Percentiles rank a stretch among this genome's conserved stretches.
phyloP scores from a whole-genome alignment of 2,113 vertebrate species.

The Carettochelys insculpta region DNA sequence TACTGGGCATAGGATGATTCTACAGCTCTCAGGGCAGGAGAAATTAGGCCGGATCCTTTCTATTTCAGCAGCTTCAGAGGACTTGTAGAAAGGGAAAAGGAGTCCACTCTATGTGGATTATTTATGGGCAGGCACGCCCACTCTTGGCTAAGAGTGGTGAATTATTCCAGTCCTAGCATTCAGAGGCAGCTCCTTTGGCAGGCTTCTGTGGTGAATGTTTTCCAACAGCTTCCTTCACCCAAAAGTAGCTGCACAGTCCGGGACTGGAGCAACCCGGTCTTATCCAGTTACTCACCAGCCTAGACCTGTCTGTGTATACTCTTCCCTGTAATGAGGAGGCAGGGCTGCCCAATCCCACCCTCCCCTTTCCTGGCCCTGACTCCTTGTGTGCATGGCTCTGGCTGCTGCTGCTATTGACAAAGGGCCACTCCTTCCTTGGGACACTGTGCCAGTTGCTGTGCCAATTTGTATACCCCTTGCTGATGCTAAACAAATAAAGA shows the following conservation, averaged over 20 bases:
- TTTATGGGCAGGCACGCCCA: not conserved
- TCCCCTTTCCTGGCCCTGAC: rapidly evolving
- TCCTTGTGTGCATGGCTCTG: not conserved
- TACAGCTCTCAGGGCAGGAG: not conserved
- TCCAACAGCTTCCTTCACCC: slow-evolving; percentile 6
- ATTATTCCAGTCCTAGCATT: slow-evolving; percentile 28
- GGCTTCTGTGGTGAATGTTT: slow-evolving; percentile 9
- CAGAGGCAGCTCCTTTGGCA: slow-evolving; percentile 32
- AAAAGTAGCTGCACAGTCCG: not conserved
- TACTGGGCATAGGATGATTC: not conserved
- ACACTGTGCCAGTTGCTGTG: not conserved
- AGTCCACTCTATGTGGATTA: not conserved
- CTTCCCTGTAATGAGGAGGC: not conserved
- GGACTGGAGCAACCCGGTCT: not conserved
- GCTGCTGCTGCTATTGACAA: not conserved
- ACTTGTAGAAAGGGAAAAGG: not conserved
- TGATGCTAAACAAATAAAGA: not conserved
- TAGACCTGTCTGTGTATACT: not conserved
- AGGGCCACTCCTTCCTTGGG: not conserved
- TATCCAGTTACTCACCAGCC: not conserved
- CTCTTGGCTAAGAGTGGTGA: slow-evolving; percentile 15
- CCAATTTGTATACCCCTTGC: rapidly evolving
- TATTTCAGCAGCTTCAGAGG: not conserved
- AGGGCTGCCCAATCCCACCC: rapidly evolving
- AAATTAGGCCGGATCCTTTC: not conserved